Base-by-base conservation (phyloP, 1,140 invertebrate species). In the Cepaea nemoralis region DNA sequence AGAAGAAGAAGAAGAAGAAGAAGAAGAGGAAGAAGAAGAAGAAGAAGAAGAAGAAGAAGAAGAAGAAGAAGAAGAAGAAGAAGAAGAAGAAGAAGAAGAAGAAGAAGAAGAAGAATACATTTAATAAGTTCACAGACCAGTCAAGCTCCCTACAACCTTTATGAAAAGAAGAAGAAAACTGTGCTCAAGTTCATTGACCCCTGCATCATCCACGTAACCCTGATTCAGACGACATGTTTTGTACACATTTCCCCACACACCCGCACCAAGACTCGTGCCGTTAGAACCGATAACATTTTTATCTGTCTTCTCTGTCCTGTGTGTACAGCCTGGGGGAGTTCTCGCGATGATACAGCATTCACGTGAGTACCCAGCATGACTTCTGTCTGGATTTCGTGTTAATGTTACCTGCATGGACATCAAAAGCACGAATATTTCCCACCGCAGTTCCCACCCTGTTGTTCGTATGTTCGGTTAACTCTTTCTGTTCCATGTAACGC, bases 141-240 rank as follows among this genome's bases (percentile, higher is more conserved):
- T n/a, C 50, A n/a, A 55, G 50, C 50, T n/a, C 50, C n/a, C 50
- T 55, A 55, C 50, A 55, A 55, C 50, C 50, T 16, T 55, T 55
- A n/a, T 55, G n/a, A 14, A 14, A 14, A 55, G n/a, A 14, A 55
- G 50, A 14, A 16, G 14, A n/a, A n/a, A 16, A 55, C 50, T 55
- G 14, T n/a, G 50, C 50, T 14, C 14, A 16, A 55, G 14, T n/a
- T 14, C 14, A 14, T 55, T n/a, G 50, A 14, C n/a, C 14, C 50
- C n/a, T 39, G 1, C n/a, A 19, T 2, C 50, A 77, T 27, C 1
- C 10, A 33, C 33, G 14, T 22, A 67, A 19, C 35, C 27, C 12
- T 10, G 22, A 22, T 24, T 48, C 16, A n/a, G 0, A n/a, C 14
- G 27, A 19, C 45, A 31, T 35, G 8, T 40, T n/a, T n/a, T n/a